These are phyloP conservation scores for Gonioctena quinquepunctata DNA, from an alignment of 1,140 invertebrate species.

Conservation along the genomic window DNA sequence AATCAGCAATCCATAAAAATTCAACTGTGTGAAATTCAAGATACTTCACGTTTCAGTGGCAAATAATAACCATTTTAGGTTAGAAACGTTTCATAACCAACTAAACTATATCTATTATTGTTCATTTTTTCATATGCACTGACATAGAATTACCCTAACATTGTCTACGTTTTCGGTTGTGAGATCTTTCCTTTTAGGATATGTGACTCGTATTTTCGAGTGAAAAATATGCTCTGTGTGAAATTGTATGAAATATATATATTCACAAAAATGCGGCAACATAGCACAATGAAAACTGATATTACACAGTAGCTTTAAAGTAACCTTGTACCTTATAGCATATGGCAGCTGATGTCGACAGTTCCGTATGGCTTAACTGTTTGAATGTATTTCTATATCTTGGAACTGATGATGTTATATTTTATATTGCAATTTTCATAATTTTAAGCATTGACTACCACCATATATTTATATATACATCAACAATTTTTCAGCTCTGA, in stretches of 20 bases:
- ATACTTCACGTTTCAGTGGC: not conserved
- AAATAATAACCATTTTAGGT: not conserved
- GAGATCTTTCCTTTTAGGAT: not conserved
- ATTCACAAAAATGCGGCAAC: not conserved
- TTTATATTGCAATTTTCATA: not conserved
- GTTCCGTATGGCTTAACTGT: not conserved
- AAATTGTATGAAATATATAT: not conserved
- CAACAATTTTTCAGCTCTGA: not conserved
- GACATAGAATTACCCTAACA: not conserved
- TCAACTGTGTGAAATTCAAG: not conserved
- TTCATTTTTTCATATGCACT: not conserved
- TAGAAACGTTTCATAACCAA: not conserved
- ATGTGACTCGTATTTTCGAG: not conserved
- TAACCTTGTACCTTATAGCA: constrained; percentile 14
- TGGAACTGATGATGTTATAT: constrained; percentile 6
- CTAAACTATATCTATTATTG: not conserved
- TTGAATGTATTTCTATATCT: constrained; percentile 7
- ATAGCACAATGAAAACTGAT: constrained; percentile 18
- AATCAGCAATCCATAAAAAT: not conserved
- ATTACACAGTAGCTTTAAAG: constrained; percentile 22
- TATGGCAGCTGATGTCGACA: not conserved
- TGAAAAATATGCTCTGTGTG: not conserved
- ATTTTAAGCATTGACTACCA: not conserved
- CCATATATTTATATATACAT: not conserved
- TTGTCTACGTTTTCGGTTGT: not conserved